A percentile compares a stretch with the other conserved stretches of the same genome.
phyloP scores from a whole-genome alignment of 1,140 invertebrate species.

The Danaus melanippus region DNA sequence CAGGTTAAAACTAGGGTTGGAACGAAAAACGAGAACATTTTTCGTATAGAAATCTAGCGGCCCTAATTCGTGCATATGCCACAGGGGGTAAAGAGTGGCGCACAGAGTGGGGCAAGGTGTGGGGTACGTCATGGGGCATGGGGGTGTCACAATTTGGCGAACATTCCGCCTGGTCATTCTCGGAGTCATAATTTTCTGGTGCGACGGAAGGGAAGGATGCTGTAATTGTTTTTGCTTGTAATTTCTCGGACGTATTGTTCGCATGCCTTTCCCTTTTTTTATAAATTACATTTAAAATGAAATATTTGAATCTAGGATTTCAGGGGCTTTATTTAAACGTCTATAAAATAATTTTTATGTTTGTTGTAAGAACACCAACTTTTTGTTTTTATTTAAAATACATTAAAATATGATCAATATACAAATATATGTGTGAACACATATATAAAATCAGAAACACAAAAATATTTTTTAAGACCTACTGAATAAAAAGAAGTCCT shows the following conservation, averaged over 20 bases:
- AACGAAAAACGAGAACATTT: constrained; percentile 5
- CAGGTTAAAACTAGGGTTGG: too few species aligned
- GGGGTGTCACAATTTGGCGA: constrained; percentile 7
- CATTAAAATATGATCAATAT: too few species aligned
- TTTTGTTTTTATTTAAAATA: too few species aligned
- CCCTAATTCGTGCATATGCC: constrained; percentile 18
- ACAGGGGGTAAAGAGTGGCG: constrained; percentile 3
- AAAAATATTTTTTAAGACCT: too few species aligned
- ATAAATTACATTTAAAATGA: too few species aligned
- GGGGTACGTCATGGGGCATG: neutral
- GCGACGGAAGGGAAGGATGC: neutral
- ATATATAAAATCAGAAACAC: too few species aligned
- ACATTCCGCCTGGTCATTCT: constrained; percentile 14
- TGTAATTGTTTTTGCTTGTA: constrained; percentile 12
- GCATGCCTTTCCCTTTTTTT: neutral
- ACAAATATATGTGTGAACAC: too few species aligned
- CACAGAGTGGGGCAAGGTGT: neutral
- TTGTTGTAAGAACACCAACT: too few species aligned
- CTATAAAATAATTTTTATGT: too few species aligned
- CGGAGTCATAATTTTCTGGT: constrained; percentile 12
- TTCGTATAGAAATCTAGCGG: constrained; percentile 10
- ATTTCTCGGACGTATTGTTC: constrained; percentile 1
- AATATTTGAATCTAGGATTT: too few species aligned
- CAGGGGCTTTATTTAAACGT: too few species aligned
- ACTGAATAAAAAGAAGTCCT: too few species aligned